A percentile compares a stretch with the other conserved stretches of the same genome.
These are phyloP conservation scores for Anhinga rufa DNA, from an alignment of 2,113 vertebrate species.

Conservation along the genomic window DNA sequence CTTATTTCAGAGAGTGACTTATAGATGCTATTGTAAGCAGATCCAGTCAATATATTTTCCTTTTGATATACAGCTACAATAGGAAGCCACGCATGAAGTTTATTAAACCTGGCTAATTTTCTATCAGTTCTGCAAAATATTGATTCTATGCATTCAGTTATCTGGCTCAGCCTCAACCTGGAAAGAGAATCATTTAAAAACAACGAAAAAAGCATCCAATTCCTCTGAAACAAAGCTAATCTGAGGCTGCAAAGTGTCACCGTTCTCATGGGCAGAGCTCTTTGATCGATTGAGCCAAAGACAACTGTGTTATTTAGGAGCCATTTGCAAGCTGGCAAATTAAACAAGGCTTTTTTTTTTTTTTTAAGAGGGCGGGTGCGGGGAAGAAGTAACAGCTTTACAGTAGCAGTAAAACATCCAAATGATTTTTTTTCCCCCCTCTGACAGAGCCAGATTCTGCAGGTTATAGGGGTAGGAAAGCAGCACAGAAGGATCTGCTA, in stretches of 20 bases:
- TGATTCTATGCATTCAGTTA: background rate
- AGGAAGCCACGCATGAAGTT: slow-evolving; percentile 57
- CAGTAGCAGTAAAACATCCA: background rate
- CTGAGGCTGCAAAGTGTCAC: background rate
- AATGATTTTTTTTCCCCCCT: background rate
- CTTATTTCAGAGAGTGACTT: slow-evolving; percentile 36
- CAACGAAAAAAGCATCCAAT: background rate
- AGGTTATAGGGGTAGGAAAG: background rate
- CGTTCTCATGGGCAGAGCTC: background rate
- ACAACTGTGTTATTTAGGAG: slow-evolving; percentile 52
- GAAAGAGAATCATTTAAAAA: background rate
- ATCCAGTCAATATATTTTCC: slow-evolving; percentile 54
- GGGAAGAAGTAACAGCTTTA: background rate
- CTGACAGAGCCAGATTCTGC: background rate
- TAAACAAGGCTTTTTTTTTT: background rate
- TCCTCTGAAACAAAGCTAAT: slow-evolving; percentile 12
- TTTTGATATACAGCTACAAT: slow-evolving; percentile 46
- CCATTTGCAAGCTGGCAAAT: slow-evolving; percentile 55
- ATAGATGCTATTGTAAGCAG: slow-evolving; percentile 32
- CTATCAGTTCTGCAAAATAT: slow-evolving; percentile 58
- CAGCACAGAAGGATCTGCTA: background rate
- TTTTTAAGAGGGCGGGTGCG: background rate
- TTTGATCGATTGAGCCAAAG: slow-evolving; percentile 38
- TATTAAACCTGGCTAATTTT: slow-evolving; percentile 65
- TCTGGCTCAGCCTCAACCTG: slow-evolving; percentile 8